A percentile compares a stretch with the other conserved stretches of the same genome.
Evolutionary conservation across 2,888 invertebrate genomes (phyloP).

Genomic region (Pristionchus japonicus): DNA sequence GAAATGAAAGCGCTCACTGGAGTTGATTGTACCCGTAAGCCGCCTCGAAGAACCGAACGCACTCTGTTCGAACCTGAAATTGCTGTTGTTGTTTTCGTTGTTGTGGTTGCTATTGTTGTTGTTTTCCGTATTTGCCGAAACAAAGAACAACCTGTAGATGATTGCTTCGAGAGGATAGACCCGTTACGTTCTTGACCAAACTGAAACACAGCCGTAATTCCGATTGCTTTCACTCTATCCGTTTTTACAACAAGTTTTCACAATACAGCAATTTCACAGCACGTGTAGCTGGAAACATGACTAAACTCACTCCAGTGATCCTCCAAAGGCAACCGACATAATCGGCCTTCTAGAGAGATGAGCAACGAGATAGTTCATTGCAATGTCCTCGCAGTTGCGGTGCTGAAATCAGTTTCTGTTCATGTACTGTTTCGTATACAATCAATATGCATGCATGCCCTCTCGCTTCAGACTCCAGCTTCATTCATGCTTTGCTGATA

Average conservation of each 20-base stretch:
- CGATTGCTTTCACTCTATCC: too few species aligned
- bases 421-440: too few species aligned
- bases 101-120: not conserved
- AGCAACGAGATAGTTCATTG: slow-evolving; percentile 23
- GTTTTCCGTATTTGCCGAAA: not conserved
- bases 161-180: not conserved
- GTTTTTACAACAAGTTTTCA: not conserved
- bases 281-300: not conserved
- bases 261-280: not conserved
- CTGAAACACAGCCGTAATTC: too few species aligned
- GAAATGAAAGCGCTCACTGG: not conserved
- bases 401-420: not conserved
- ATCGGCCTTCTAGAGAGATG: not conserved
- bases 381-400: slow-evolving; percentile 25
- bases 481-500: too few species aligned
- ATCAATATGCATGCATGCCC: too few species aligned
- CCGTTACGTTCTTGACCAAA: not conserved
- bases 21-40: slow-evolving; percentile 21
- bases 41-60: not conserved
- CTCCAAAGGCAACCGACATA: not conserved
- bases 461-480: too few species aligned
- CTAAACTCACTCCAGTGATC: not conserved
- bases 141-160: not conserved
- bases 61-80: not conserved
- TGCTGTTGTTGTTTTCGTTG: not conserved